Base-by-base conservation (phyloP, 2,888 invertebrate species). In the Oligia latruncula region DNA sequence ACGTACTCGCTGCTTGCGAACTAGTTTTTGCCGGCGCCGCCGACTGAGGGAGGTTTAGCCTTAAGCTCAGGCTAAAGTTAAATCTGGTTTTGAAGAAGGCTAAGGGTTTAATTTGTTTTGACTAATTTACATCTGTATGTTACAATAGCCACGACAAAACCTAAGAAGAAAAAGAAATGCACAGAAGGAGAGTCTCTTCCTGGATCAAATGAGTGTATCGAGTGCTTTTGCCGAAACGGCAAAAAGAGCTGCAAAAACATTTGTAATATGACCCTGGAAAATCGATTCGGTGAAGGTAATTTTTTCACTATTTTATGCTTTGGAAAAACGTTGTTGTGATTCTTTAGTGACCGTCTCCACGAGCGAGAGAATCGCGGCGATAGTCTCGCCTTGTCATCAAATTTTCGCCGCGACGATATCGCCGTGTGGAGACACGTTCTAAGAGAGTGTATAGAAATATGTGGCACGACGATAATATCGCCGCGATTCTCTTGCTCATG, bases 231-330 rank as follows among this genome's bases (percentile, higher is more conserved):
- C 23, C 23, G 29, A 60, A 52, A 80, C 13, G 80, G 70, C 17
- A 17, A 2, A 9, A 43, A 62, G 40, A 78, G 0, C 0, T 78
- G 80, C 43, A 49, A 29, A 35, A 5, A 6, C 17, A 9, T 52
- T 80, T 78, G 70, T 29, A 66, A 15, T 23, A 40, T 49, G 8
- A 60, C 2, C 23, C 0, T 35, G 40, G 17, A 68, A 43, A 60
- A 2, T 49, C 81, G 65, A 15, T 66, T 65, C 20, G 3, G 49
- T 49, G 4, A 43, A 73, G 80, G 80, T 79, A 79, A 64, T 55
- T 43, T n/a, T 68, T 29, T 68, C 20, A 29, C 11, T 49, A 46
- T 29, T n/a, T 43, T 40, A 2, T 29, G 29, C 29, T 29, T 29
- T 29, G 29, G 29, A 29, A 1, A 29, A 29, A 29, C 29, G 29